A percentile compares a stretch with the other conserved stretches of the same genome.
phyloP scores from a whole-genome alignment of 2,797 vertebrate species.

The Oceanodroma leucorhoa region DNA sequence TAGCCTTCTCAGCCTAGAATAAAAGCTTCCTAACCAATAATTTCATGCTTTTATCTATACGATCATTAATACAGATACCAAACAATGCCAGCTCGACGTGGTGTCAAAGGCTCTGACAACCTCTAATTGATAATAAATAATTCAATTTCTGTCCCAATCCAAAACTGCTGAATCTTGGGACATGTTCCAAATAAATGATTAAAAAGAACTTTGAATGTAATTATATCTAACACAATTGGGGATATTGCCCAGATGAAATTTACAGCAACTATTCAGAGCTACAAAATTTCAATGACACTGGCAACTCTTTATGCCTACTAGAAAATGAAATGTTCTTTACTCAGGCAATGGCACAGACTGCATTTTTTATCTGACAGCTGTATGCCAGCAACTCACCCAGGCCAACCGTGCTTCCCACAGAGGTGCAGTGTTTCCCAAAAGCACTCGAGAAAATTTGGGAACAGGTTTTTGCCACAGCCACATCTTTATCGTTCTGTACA shows the following conservation, averaged over 20 bases:
- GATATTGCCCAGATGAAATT: slow-evolving; percentile 64
- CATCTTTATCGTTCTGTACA: background rate
- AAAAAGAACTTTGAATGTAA: slow-evolving; percentile 70
- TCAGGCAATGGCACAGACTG: background rate
- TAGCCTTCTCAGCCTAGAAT: slow-evolving; percentile 53
- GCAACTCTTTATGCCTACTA: slow-evolving; percentile 31
- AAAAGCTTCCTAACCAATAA: slow-evolving; percentile 71
- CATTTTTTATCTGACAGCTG: slow-evolving; percentile 20
- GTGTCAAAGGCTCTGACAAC: slow-evolving; percentile 69
- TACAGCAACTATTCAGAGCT: slow-evolving; percentile 44
- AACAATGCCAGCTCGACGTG: slow-evolving; percentile 64
- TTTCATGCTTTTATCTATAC: slow-evolving; percentile 70
- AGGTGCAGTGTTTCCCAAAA: background rate
- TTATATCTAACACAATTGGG: slow-evolving; percentile 66
- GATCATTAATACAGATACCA: slow-evolving; percentile 72
- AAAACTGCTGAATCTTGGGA: slow-evolving; percentile 68
- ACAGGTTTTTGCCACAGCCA: background rate
- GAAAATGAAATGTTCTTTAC: slow-evolving; percentile 21
- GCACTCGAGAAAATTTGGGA: background rate
- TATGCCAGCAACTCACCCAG: slow-evolving; percentile 20
- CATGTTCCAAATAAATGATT: slow-evolving; percentile 65
- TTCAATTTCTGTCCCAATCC: slow-evolving; percentile 67
- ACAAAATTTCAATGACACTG: slow-evolving; percentile 43
- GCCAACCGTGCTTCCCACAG: background rate
- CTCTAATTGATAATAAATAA: slow-evolving; percentile 76